Evolutionary conservation across 23 tunicate genomes (phyloP).

Genomic region (Halocynthia roretzi): DNA sequence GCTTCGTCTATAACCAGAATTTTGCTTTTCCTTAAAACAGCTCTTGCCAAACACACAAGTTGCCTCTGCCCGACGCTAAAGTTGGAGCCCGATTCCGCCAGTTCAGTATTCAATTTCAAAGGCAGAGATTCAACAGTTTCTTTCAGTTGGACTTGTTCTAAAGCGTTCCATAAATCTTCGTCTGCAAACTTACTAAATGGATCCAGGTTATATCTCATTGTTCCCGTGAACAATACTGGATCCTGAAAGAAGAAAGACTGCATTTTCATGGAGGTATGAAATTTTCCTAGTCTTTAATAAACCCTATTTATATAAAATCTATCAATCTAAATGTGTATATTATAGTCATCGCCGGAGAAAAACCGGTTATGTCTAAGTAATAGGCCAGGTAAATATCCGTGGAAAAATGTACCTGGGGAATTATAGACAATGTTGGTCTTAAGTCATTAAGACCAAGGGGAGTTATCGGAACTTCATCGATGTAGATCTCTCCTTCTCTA

Average conservation of each 20-base stretch:
- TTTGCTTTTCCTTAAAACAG: constrained; percentile 61
- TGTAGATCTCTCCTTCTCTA: constrained; percentile 34
- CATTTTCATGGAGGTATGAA: too few relatives aligned
- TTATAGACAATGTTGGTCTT: constrained; percentile 43
- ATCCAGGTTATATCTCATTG: constrained; percentile 64
- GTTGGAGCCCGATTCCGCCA: constrained; percentile 78
- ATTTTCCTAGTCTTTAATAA: too few relatives aligned
- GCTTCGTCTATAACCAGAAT: constrained; percentile 78
- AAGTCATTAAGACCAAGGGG: constrained; percentile 37
- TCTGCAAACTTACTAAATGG: constrained; percentile 51
- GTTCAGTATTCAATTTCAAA: constrained; percentile 39
- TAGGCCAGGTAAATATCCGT: too few relatives aligned
- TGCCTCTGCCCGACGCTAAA: constrained; percentile 90
- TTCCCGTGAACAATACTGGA: constrained; percentile 73
- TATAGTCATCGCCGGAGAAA: too few relatives aligned
- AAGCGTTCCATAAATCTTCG: constrained; percentile 57
- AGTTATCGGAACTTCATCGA: constrained; percentile 44
- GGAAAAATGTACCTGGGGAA: constrained; percentile 32
- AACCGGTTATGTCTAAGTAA: too few relatives aligned
- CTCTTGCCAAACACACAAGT: constrained; percentile 69
- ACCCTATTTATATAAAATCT: too few relatives aligned
- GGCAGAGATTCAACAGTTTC: constrained; percentile 36
- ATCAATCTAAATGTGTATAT: too few relatives aligned
- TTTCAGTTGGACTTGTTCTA: constrained; percentile 75
- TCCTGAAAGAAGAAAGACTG: constrained; percentile 22